Base-by-base conservation (phyloP, 2,888 invertebrate species). In the Uropetala carovei region DNA sequence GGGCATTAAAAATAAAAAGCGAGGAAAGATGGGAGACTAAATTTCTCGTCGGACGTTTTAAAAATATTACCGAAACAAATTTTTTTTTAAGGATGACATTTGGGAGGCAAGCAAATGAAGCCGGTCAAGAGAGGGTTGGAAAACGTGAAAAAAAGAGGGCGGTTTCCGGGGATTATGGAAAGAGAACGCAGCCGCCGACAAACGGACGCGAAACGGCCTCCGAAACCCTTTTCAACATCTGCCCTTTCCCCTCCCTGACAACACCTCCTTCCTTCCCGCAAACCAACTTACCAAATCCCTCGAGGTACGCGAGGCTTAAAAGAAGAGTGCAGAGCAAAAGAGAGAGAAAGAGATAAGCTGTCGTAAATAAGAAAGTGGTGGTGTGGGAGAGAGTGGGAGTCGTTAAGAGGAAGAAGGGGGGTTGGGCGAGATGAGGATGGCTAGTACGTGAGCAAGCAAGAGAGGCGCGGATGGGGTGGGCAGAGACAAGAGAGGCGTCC, bases 91-190 rank as follows among this genome's bases (percentile, higher is more conserved):
- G 89, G 64, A 89, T 89, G 89, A 68, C 89, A 89, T 89, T 89
- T 30, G 64, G 68, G 43, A 27, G n/a, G 30, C 27, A 43, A 27
- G 59, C 14, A 59, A 27, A 60, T 86, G 89, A 89, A 89, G 64
- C 89, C 68, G 27, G 43, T 43, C n/a, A 89, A 89, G 89, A 43
- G 89, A 64, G 64, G 89, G 89, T 10, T 27, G 58, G 60, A 43
- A 64, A 64, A 5, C 3, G 43, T 43, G 43, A 5, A 43, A 43
- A 43, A 43, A 43, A 43, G 43, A 43, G 89, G 89, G 60, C 64
- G 56, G 64, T 89, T 89, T 89, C 89, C 89, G 89, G 89, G 89
- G 89, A 89, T 89, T 89, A 89, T 64, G 64, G 7, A 27, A 27
- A n/a, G 58, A 64, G 43, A 89, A 30, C 3, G 30, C 22, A n/a